phyloP scores from a whole-genome alignment of 1,140 invertebrate genomes.

The Trachymyrmex septentrionalis region DNA sequence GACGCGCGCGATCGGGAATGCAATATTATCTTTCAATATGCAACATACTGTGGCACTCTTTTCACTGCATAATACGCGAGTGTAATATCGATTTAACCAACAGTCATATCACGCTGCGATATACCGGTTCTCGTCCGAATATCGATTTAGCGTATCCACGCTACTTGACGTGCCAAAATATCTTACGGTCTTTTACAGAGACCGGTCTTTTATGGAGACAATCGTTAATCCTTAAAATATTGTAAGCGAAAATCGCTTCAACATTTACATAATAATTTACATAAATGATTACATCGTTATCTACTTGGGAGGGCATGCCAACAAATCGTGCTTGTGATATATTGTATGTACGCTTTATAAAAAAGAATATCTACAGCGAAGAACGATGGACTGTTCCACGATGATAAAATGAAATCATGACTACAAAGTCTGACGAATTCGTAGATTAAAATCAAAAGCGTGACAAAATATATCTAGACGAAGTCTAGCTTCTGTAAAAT shows the following conservation, averaged over 20 bases:
- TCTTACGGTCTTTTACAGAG: neutral
- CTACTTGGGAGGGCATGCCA: neutral
- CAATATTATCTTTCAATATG: constrained; percentile 25
- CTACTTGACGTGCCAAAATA: neutral
- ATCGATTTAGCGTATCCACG: constrained; percentile 1
- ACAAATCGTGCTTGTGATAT: neutral
- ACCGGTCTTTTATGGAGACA: constrained; percentile 28
- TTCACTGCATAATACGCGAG: neutral
- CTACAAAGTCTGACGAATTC: neutral
- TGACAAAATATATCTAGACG: neutral
- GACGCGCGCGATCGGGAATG: constrained; percentile 10
- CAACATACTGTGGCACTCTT: neutral
- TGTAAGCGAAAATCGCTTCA: neutral
- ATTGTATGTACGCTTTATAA: neutral
- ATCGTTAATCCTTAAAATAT: constrained; percentile 32
- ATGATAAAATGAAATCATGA: neutral
- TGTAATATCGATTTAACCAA: constrained; percentile 18
- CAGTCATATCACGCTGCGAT: constrained; percentile 24
- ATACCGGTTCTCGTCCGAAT: constrained; percentile 15
- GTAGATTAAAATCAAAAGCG: neutral
- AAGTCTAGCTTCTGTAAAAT: neutral
- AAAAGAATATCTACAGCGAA: neutral
- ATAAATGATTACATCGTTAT: constrained; percentile 22
- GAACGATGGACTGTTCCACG: neutral
- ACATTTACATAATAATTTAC: constrained; percentile 12